Conservation (phyloP, 2,797 vertebrate species). For the Rhinophrynus dorsalis region DNA sequence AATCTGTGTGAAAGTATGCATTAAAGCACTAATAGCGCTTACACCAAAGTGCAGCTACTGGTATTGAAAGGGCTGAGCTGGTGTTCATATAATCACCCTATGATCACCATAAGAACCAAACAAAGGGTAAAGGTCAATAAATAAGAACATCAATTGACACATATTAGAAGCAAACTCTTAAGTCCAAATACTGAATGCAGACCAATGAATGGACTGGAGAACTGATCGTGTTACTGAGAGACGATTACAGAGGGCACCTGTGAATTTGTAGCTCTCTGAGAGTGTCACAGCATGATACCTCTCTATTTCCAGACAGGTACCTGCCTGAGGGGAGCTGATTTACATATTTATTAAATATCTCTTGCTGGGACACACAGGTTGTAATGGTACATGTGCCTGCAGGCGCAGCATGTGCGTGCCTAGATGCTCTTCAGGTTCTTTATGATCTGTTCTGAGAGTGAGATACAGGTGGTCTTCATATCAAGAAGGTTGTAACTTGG, state of each 20-base stretch:
- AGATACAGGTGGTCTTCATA: background rate
- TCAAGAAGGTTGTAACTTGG: background rate
- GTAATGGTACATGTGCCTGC: constrained; percentile 47
- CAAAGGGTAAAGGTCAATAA: too few species aligned
- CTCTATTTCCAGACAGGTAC: constrained; percentile 45
- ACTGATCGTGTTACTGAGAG: background rate
- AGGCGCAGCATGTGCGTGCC: background rate
- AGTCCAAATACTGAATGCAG: background rate
- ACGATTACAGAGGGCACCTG: background rate
- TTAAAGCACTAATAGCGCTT: too few species aligned
- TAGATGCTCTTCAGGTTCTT: background rate
- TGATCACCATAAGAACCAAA: too few species aligned
- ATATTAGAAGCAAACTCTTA: background rate
- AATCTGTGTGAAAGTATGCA: too few species aligned
- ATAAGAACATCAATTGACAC: too few species aligned
- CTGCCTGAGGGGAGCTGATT: constrained; percentile 67
- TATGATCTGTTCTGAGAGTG: background rate
- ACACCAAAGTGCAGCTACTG: too few species aligned
- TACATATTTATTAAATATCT: constrained; percentile 76
- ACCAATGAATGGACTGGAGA: background rate
- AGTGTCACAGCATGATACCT: background rate
- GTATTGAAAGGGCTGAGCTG: too few species aligned
- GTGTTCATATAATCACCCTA: too few species aligned
- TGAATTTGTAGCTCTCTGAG: background rate
- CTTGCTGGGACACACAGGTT: constrained; percentile 60